Evolutionary conservation across 1,140 invertebrate genomes (phyloP).

Genomic region (Calephelis virginiensis): DNA sequence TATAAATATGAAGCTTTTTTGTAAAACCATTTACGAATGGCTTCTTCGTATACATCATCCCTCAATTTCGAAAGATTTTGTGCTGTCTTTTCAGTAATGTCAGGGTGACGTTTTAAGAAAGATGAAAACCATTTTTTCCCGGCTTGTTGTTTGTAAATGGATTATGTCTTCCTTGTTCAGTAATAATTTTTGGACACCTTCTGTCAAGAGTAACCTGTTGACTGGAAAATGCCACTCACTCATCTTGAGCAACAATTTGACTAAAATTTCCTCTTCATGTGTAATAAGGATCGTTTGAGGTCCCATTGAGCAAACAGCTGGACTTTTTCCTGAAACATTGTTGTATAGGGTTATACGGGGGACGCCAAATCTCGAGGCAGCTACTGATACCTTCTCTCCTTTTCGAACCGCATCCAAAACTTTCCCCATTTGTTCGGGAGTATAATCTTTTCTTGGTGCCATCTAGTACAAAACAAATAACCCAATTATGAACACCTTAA

Average conservation of each 20-base stretch:
- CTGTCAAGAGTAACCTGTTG: neutral
- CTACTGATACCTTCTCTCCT: neutral
- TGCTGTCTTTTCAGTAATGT: constrained; percentile 22
- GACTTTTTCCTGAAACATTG: neutral
- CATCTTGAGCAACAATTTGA: neutral
- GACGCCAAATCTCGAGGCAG: neutral
- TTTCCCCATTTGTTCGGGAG: neutral
- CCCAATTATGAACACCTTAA: neutral
- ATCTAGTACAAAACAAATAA: neutral
- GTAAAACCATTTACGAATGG: constrained; percentile 40
- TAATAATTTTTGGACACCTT: constrained; percentile 1
- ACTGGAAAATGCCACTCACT: neutral
- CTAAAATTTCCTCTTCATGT: neutral
- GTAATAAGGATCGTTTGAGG: neutral
- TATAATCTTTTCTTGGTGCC: constrained; percentile 4
- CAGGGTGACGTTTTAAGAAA: constrained; percentile 44
- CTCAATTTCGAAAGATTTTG: constrained; percentile 31
- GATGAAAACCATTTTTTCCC: constrained; percentile 45
- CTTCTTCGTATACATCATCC: constrained; percentile 29
- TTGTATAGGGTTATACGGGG: neutral
- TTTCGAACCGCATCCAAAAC: neutral
- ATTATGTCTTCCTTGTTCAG: neutral
- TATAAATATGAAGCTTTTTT: constrained; percentile 39
- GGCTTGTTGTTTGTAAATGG: constrained; percentile 28
- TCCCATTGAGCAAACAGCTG: neutral